Percentiles rank a stretch among this genome's conserved stretches.
Conservation (phyloP, 30 jellyfish, hydroid and myxozoan genomes). For the Aurelia sp. region DNA sequence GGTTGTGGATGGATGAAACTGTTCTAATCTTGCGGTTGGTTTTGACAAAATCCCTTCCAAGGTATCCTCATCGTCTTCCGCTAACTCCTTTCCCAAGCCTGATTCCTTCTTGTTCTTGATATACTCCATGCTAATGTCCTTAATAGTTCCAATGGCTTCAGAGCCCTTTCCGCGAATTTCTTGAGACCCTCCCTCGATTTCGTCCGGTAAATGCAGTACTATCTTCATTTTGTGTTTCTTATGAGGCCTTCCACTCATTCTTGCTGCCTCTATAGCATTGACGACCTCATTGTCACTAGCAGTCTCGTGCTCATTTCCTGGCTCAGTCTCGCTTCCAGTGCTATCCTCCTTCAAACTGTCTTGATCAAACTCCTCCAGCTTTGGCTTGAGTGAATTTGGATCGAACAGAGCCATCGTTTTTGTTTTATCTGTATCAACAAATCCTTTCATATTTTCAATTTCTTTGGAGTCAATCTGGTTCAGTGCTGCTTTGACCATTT, state of each 20-base stretch:
- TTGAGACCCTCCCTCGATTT: slow-evolving; percentile 43
- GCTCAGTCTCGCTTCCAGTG: not conserved
- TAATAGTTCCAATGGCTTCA: slow-evolving; percentile 54
- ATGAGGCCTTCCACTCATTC: not conserved
- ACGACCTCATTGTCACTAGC: not conserved
- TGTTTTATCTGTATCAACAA: slow-evolving; percentile 36
- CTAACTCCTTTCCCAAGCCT: slow-evolving; percentile 45
- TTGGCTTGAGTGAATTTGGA: slow-evolving; percentile 42
- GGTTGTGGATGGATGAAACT: slow-evolving; percentile 58
- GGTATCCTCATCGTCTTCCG: slow-evolving; percentile 70
- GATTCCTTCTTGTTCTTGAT: slow-evolving; percentile 8
- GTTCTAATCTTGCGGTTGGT: slow-evolving; percentile 51
- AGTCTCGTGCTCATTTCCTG: not conserved
- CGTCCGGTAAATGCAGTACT: slow-evolving; percentile 80
- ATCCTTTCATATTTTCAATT: slow-evolving; percentile 25
- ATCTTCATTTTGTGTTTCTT: slow-evolving; percentile 68
- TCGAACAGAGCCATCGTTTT: slow-evolving; percentile 53
- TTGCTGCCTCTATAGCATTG: not conserved
- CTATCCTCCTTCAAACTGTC: not conserved
- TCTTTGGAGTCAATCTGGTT: slow-evolving; percentile 36
- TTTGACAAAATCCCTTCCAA: slow-evolving; percentile 53
- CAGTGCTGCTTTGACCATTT: slow-evolving; percentile 32
- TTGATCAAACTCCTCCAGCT: slow-evolving; percentile 46
- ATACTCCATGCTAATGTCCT: slow-evolving; percentile 23
- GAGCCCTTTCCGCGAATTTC: slow-evolving; percentile 65